Evolutionary conservation across 2,888 invertebrate species (phyloP).

Genomic region (Zhuqinia jingwanae): DNA sequence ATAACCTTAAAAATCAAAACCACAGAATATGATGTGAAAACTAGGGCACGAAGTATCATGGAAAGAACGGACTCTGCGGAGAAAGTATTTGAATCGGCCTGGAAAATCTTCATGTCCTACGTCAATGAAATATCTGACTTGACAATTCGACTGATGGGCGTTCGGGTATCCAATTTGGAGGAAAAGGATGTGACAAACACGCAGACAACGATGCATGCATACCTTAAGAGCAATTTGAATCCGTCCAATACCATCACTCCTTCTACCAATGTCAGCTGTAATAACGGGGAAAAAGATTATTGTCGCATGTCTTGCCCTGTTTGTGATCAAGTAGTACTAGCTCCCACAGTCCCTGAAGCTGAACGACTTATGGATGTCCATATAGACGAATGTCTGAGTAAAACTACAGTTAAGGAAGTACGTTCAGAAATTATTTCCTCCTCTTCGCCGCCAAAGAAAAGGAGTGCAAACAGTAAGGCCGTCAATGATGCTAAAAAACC

Average conservation of each 20-base stretch:
- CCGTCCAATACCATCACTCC: no score
- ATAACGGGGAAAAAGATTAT: no score
- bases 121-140: conserved; percentile 65
- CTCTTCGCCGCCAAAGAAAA: conserved; percentile 20
- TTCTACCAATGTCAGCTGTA: conserved; percentile 46
- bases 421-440: not conserved
- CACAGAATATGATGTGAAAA: conserved; percentile 74
- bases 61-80: conserved; percentile 66
- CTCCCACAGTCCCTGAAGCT: conserved; percentile 2
- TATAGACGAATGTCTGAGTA: conserved; percentile 64
- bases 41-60: conserved; percentile 66
- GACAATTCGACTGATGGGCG: conserved; percentile 75
- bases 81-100: conserved; percentile 75
- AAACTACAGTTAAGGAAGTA: conserved; percentile 38
- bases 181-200: not conserved
- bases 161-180: conserved; percentile 74
- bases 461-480: not conserved
- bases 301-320: no score
- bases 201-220: conserved; percentile 33
- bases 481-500: conserved; percentile 32
- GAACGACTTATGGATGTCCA: conserved; percentile 57
- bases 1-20: conserved; percentile 78
- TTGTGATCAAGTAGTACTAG: no score
- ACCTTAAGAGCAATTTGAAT: not conserved
- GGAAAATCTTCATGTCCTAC: conserved; percentile 67